phyloP scores from a whole-genome alignment of 2,888 invertebrate genomes.

The Peribatodes rhomboidaria region DNA sequence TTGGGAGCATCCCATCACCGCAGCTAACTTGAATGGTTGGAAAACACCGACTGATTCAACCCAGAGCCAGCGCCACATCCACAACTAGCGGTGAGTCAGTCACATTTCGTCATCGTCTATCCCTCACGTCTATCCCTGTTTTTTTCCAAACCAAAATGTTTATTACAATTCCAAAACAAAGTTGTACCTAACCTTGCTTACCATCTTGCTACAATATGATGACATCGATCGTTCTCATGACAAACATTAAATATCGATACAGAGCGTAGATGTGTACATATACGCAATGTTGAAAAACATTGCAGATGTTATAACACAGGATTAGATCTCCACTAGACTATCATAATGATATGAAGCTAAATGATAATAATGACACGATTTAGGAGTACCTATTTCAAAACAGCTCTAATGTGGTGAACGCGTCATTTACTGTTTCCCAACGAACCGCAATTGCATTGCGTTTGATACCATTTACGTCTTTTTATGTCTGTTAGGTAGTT shows the following conservation, averaged over 20 bases:
- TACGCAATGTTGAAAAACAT: constrained; percentile 1
- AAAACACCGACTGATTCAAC: too few species aligned
- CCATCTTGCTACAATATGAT: constrained; percentile 26
- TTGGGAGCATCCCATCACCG: too few species aligned
- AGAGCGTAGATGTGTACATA: neutral
- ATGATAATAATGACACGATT: too few species aligned
- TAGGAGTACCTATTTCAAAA: constrained; percentile 33
- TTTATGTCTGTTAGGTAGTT: neutral
- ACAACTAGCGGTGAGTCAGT: too few species aligned
- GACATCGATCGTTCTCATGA: constrained; percentile 4
- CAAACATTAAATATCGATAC: neutral
- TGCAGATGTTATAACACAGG: neutral
- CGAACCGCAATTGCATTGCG: constrained; percentile 4
- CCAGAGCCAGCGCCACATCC: too few species aligned
- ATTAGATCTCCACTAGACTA: constrained; percentile 2
- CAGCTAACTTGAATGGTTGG: too few species aligned
- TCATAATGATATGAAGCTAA: neutral
- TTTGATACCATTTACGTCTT: neutral
- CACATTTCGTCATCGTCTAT: too few species aligned
- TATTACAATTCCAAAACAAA: constrained; percentile 15
- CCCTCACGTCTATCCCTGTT: too few species aligned
- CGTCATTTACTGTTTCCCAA: constrained; percentile 38
- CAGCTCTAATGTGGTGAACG: constrained; percentile 30
- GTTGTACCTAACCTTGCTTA: too few species aligned
- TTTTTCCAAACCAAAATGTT: constrained; percentile 18